These are phyloP conservation scores for Nymphalis c-album DNA, from an alignment of 2,888 invertebrate genomes.

Conservation along the genomic window DNA sequence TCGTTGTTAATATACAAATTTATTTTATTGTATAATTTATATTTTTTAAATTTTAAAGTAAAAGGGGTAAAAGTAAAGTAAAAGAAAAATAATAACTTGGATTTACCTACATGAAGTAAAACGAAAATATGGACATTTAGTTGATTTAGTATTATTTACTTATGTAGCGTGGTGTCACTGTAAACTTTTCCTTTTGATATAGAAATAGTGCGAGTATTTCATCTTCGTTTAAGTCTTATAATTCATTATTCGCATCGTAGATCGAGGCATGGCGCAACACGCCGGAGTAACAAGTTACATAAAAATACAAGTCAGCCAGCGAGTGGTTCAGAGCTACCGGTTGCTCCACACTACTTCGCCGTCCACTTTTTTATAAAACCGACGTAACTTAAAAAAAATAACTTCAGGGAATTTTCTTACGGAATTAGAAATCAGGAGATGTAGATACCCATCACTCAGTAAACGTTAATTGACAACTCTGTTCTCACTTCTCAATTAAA, in stretches of 20 bases:
- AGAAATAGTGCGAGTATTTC: conserved; percentile 9
- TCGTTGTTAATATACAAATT: too few species aligned
- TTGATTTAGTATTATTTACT: too few species aligned
- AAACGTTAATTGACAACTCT: not conserved
- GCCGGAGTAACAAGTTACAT: conserved; percentile 65
- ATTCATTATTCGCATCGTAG: conserved; percentile 29
- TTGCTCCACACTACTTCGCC: conserved; percentile 55
- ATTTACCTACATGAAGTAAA: too few species aligned
- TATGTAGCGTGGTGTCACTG: not conserved
- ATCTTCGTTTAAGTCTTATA: conserved; percentile 14
- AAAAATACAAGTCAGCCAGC: conserved; percentile 64
- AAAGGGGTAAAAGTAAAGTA: too few species aligned
- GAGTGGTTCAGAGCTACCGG: conserved; percentile 55
- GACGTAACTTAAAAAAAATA: conserved; percentile 21
- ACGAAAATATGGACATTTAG: too few species aligned
- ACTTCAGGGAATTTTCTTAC: conserved; percentile 5
- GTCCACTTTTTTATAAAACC: conserved; percentile 49
- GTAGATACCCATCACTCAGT: too few species aligned
- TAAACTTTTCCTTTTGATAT: not conserved
- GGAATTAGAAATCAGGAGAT: conserved; percentile 17
- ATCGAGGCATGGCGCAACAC: conserved; percentile 51
- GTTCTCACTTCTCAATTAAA: too few species aligned
- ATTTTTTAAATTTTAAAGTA: too few species aligned
- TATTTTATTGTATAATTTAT: too few species aligned
- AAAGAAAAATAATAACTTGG: too few species aligned